Evolutionary conservation across 1,140 invertebrate genomes (phyloP).

Genomic region (Dendrolimus kikuchii): DNA sequence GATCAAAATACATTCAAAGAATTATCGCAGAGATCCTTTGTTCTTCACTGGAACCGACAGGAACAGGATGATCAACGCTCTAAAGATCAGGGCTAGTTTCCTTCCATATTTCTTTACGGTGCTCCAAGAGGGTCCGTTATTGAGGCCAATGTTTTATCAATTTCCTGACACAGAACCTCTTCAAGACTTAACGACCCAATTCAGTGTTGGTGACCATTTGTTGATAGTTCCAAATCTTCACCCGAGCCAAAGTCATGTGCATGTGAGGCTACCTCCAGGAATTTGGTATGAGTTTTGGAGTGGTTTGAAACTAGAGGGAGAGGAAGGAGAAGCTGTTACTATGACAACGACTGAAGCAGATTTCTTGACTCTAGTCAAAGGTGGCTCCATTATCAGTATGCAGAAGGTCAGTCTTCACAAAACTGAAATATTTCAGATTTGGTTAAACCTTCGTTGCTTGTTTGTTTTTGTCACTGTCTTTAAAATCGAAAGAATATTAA

Average conservation of each 20-base stretch:
- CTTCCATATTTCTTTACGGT: conserved; percentile 50
- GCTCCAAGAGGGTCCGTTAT: conserved; percentile 47
- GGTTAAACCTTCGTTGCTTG: no score
- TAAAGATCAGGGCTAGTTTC: conserved; percentile 36
- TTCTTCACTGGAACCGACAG: conserved; percentile 39
- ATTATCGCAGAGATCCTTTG: conserved; percentile 32
- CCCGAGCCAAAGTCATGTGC: conserved; percentile 44
- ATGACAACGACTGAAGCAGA: conserved; percentile 51
- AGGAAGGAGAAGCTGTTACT: conserved; percentile 36
- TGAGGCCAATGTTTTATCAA: conserved; percentile 63
- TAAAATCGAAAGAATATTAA: no score
- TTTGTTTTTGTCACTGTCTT: no score
- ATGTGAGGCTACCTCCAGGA: conserved; percentile 44
- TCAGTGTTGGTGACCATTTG: conserved; percentile 47
- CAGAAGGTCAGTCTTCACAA: conserved; percentile 38
- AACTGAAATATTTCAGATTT: no score
- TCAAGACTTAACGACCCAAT: conserved; percentile 38
- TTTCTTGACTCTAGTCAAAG: conserved; percentile 45
- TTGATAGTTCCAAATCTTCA: conserved; percentile 54
- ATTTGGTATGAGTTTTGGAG: conserved; percentile 59
- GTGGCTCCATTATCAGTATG: conserved; percentile 40
- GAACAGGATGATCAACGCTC: conserved; percentile 28
- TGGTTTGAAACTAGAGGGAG: conserved; percentile 29
- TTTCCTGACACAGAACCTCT: conserved; percentile 35
- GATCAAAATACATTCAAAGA: conserved; percentile 49